These are phyloP conservation scores for Andrena cerasifolii DNA, from an alignment of 1,140 invertebrate genomes.

Conservation along the genomic window DNA sequence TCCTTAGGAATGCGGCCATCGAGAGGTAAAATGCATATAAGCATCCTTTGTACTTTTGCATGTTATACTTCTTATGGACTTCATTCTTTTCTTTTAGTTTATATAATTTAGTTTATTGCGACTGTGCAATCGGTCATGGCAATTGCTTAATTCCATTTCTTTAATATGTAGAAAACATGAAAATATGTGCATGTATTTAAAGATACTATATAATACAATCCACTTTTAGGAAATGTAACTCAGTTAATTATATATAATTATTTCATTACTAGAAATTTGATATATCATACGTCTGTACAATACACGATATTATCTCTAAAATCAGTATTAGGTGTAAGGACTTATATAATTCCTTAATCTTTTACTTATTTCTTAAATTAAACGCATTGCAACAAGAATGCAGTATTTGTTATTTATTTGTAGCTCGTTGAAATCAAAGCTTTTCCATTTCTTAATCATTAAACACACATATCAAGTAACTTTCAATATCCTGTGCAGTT, in stretches of 20 bases:
- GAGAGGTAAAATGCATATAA: constrained; percentile 83
- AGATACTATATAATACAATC: background rate
- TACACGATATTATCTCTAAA: too few relatives aligned
- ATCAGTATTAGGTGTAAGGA: background rate
- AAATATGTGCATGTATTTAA: constrained; percentile 31
- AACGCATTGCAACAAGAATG: background rate
- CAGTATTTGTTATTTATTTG: background rate
- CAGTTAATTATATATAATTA: background rate
- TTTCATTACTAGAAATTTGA: background rate
- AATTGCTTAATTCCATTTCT: constrained; percentile 6
- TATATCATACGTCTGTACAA: too few relatives aligned
- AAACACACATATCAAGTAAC: background rate
- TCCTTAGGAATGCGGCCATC: constrained; percentile 84
- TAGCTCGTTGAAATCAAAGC: background rate
- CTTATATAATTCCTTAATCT: background rate
- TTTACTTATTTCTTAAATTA: background rate
- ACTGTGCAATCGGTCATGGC: background rate
- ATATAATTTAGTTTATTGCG: constrained; percentile 13
- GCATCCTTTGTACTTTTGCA: constrained; percentile 72
- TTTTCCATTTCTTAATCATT: background rate
- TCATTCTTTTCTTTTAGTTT: constrained; percentile 67
- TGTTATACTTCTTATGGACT: constrained; percentile 72
- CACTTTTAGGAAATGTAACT: background rate
- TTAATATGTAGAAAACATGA: background rate
- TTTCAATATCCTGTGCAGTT: background rate